Conservation (phyloP, 2,888 invertebrate species). For the Sarcophaga variegata region DNA sequence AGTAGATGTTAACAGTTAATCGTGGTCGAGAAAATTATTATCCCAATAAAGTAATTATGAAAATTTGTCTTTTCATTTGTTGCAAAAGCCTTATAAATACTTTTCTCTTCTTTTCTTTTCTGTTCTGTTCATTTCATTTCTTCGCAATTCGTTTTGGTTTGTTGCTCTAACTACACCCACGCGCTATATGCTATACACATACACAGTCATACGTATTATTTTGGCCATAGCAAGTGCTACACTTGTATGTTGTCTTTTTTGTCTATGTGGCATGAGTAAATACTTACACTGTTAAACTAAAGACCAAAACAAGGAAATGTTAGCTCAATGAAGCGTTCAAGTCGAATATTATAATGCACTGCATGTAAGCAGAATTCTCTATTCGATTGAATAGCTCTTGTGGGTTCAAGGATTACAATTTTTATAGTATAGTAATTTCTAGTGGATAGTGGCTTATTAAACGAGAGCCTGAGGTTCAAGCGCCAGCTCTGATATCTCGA, state of each 20-base stretch:
- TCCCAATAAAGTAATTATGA: conserved; percentile 72
- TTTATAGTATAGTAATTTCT: too few species aligned
- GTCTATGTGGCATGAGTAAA: neutral
- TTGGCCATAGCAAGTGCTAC: conserved; percentile 2
- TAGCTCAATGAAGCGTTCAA: neutral
- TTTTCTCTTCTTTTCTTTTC: conserved; percentile 16
- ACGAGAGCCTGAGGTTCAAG: too few species aligned
- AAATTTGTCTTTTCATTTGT: conserved; percentile 71
- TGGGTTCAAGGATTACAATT: too few species aligned
- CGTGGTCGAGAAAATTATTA: conserved; percentile 63
- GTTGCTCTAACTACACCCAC: conserved; percentile 9
- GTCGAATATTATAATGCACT: too few species aligned
- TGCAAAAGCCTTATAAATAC: conserved; percentile 24
- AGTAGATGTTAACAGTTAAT: conserved; percentile 36
- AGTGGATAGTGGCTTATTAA: too few species aligned
- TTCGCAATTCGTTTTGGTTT: neutral
- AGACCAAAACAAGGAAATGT: conserved; percentile 6
- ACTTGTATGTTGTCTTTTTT: conserved; percentile 2
- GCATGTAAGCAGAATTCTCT: too few species aligned
- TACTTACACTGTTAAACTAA: neutral
- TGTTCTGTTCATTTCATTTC: too few species aligned
- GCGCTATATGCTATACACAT: too few species aligned
- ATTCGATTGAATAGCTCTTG: too few species aligned
- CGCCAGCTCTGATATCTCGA: too few species aligned
- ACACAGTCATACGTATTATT: neutral